Evolutionary conservation across 1,140 invertebrate species (phyloP), one percentile per base, ranked within the genome.

Genomic region (Camponotus floridanus): DNA sequence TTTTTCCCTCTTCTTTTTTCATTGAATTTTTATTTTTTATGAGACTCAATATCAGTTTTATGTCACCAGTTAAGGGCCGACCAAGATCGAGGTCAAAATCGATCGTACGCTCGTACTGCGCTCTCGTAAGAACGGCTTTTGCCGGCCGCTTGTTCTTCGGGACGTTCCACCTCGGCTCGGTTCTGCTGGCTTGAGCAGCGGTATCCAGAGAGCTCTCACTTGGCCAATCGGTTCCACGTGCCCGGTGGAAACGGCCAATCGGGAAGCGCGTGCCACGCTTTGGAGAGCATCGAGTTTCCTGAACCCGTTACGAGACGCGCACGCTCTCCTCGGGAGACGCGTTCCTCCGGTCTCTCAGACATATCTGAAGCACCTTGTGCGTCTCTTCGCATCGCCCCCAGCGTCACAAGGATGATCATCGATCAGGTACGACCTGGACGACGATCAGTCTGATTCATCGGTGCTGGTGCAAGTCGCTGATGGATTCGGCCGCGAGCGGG

Each of bases 221-320:
- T 78, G 88, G 80, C 93, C 91, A 92, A 93, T 92, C 91, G 87
- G 86, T 73, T 86, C 83, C 87, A 86, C 71, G 91, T 92, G 91
- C 90, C 89, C 87, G 91, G 84, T 90, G 89, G 92, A 93, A 94
- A 85, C 88, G 91, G 86, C 93, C 93, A 92, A 93, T 93, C 92
- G 42, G 64, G 86, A 65, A 88, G 76, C 67, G 84, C 57, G 64
- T 62, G 74, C 86, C 76, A 91, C 87, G 91, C 85, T 92, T 92
- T 91, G 85, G 68, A 88, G 88, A 86, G 87, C 87, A 86, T 36
- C 80, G 87, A 91, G 91, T 91, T 92, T 91, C 80, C 91, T 91
- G 89, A 91, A 91, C 88, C 76, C 89, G 71, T 80, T 80, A 80
- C 78, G 48, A 57, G 36, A 80, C 65, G 21, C 65, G 21, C 78